Percentiles rank a stretch among this genome's conserved stretches.
These are phyloP conservation scores for Athripsodes cinereus DNA, from an alignment of 2,888 invertebrate genomes.

Conservation along the genomic window DNA sequence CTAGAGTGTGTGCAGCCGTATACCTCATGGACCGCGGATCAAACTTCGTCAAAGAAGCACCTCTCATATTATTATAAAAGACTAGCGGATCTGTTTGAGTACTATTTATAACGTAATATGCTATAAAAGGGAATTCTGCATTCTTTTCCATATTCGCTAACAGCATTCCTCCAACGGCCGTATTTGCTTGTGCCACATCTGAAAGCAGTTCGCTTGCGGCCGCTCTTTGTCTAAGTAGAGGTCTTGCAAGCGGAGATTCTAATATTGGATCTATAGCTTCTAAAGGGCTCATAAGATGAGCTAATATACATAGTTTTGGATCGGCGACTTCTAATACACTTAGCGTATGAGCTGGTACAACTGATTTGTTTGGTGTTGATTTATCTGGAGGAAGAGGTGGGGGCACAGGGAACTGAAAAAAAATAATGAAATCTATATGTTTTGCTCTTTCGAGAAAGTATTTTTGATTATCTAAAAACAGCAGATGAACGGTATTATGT, in stretches of 20 bases:
- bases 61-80: constrained; percentile 79
- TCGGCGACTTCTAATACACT: constrained; percentile 81
- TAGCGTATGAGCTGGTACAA: constrained; percentile 54
- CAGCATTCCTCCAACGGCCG: constrained; percentile 76
- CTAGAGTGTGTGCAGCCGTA: constrained; percentile 81
- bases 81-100: constrained; percentile 78
- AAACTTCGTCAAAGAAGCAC: constrained; percentile 78
- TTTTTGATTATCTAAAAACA: too few relatives aligned
- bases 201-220: constrained; percentile 71
- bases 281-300: constrained; percentile 84
- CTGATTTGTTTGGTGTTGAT: constrained; percentile 53
- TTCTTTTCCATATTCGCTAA: constrained; percentile 84
- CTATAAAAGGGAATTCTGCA: constrained; percentile 87
- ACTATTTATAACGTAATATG: constrained; percentile 85
- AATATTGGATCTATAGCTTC: constrained; percentile 80
- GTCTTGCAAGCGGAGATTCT: constrained; percentile 78
- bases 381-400: constrained; percentile 56
- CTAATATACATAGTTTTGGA: constrained; percentile 81
- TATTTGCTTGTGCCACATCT: constrained; percentile 68
- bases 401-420: constrained; percentile 57
- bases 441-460: too few relatives aligned
- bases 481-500: too few relatives aligned
- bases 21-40: constrained; percentile 73
- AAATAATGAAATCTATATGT: too few relatives aligned
- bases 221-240: constrained; percentile 68